Evolutionary conservation across 2,797 vertebrate genomes (phyloP).

Genomic region (Microchirus variegatus): DNA sequence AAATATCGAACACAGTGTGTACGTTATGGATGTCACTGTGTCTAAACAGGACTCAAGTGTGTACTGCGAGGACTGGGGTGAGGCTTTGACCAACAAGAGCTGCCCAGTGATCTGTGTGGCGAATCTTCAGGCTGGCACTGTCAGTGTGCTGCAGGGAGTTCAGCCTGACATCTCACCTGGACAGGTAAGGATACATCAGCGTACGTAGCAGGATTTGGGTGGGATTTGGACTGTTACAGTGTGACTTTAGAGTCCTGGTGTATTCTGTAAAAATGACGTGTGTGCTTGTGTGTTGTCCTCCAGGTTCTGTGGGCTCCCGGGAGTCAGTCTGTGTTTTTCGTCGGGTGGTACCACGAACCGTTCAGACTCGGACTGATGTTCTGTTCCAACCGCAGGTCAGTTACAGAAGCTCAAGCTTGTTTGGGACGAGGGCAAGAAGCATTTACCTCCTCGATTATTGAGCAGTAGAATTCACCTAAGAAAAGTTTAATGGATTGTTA

Average conservation of each 20-base stretch:
- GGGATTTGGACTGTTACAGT: neutral
- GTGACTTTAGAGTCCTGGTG: neutral
- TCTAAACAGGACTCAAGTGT: conserved; percentile 71
- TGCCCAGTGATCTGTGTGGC: conserved; percentile 76
- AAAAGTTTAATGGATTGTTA: too few relatives aligned
- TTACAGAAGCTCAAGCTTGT: too few relatives aligned
- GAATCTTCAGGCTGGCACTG: conserved; percentile 57
- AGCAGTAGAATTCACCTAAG: too few relatives aligned
- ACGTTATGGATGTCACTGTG: neutral
- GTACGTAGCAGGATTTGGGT: neutral
- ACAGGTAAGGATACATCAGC: conserved; percentile 69
- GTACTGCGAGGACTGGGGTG: conserved; percentile 84
- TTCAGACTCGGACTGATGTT: conserved; percentile 85
- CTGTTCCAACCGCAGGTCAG: conserved; percentile 84
- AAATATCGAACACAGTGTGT: neutral
- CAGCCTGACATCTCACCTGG: conserved; percentile 79
- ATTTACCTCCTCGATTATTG: too few relatives aligned
- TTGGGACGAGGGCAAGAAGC: too few relatives aligned
- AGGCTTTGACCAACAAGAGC: conserved; percentile 76
- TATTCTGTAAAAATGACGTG: neutral
- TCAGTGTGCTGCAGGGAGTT: conserved; percentile 66
- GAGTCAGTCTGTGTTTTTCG: conserved; percentile 84
- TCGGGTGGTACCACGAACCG: conserved; percentile 86
- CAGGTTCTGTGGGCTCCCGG: conserved; percentile 88
- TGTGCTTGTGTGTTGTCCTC: conserved; percentile 5